Percentiles rank a stretch among this genome's conserved stretches.
Conservation (phyloP, 2,797 vertebrate species). For the Periophthalmus magnuspinnatus region DNA sequence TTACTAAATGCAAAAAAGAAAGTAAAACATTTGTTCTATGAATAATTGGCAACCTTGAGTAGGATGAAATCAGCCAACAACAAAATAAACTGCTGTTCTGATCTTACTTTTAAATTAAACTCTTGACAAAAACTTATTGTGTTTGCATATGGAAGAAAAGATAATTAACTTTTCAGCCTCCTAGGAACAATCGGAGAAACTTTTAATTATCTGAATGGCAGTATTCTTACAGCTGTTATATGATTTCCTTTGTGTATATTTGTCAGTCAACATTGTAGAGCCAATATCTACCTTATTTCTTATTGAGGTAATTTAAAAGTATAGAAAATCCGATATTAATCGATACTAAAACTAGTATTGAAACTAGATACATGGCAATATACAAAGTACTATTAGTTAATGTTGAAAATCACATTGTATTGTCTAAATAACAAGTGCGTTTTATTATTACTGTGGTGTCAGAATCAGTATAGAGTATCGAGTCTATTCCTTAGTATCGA, state of each 20-base stretch:
- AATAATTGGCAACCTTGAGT: neutral
- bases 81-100: neutral
- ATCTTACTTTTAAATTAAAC: neutral
- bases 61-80: neutral
- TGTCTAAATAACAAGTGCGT: too few relatives aligned
- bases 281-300: neutral
- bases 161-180: too few relatives aligned
- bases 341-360: too few relatives aligned
- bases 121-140: neutral
- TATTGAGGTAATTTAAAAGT: too few relatives aligned
- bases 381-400: too few relatives aligned
- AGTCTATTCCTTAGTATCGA: too few relatives aligned
- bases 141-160: neutral
- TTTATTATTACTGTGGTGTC: too few relatives aligned
- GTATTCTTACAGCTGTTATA: neutral
- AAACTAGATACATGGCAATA: too few relatives aligned
- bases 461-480: too few relatives aligned
- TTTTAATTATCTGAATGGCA: conserved; percentile 5
- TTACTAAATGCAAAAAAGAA: too few relatives aligned
- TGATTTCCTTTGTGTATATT: neutral
- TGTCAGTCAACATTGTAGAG: neutral
- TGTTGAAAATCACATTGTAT: too few relatives aligned
- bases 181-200: too few relatives aligned
- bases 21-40: neutral
- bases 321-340: neutral